Base-by-base conservation (phyloP, 2,797 vertebrate genomes). In the Rhabdomys pumilio region DNA sequence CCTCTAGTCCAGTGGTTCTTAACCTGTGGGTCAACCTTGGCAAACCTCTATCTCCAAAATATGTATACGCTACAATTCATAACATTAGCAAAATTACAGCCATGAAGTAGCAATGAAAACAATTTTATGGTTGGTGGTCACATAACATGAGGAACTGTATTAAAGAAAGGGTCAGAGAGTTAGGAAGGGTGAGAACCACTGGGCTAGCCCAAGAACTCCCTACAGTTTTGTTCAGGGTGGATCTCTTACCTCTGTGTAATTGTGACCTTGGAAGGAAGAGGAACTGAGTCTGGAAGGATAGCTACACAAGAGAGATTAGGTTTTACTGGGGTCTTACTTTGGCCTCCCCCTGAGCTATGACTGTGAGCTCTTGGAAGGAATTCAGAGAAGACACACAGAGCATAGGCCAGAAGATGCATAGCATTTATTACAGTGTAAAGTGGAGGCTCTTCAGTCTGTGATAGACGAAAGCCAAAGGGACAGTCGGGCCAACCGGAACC, bases 401-500 rank as follows among this genome's bases (percentile, higher is more conserved):
- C 44, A 24, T n/a, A 14, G 17, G 44, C 44, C 19, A 26, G 57
- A 61, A 83, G n/a, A 17, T 3, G 2, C 69, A 61, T 26, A 76
- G 69, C 0, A 11, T 34, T 13, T 76, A 31, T 89, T 61, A 34
- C 26, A 59, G 15, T 59, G 20, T 59, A 89, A 75, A 29, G 24
- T 47, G 24, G 41, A 26, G 24, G 4, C 41, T 76, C 22, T 26
- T 26, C 73, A 44, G 69, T 3, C n/a, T 38, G 8, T 73, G n/a
- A 19, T 1, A 22, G 41, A 59, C 10, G 1, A 34, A 12, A 5
- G n/a, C 29, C 86, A 75, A 44, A 44, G 69, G 10, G 38, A 57
- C 17, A 38, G 4, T 44, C 1, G 0, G 1, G 26, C 34, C 69
- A 88, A 8, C 67, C 17, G 1, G 3, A 29, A 22, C 41, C 38